Conservation (phyloP, 2,888 invertebrate species). For the Mimas tiliae region DNA sequence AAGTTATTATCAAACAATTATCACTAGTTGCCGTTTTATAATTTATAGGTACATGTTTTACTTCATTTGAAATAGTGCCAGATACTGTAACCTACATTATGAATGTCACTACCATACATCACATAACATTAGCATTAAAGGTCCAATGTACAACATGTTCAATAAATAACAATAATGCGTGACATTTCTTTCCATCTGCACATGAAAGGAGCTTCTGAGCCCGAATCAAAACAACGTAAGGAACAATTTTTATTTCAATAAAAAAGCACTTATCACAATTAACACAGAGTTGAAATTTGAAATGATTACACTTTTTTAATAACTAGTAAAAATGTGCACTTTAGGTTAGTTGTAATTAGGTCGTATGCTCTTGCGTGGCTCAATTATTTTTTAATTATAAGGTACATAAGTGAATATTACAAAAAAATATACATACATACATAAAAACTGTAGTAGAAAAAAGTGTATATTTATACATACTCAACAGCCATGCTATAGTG, state of each 20-base stretch:
- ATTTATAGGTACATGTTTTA: neutral
- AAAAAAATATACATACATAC: neutral
- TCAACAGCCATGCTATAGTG: too few species aligned
- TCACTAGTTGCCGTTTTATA: too few species aligned
- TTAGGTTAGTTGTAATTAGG: neutral
- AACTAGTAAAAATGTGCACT: neutral
- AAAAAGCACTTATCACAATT: constrained; percentile 35
- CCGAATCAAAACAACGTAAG: constrained; percentile 74
- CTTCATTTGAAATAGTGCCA: neutral
- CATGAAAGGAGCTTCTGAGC: constrained; percentile 74
- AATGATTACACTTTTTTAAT: neutral
- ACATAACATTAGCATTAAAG: constrained; percentile 46
- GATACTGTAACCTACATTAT: neutral
- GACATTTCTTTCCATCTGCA: constrained; percentile 51
- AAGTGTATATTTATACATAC: too few species aligned
- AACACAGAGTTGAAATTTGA: neutral
- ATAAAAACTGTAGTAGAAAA: too few species aligned
- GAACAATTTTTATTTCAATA: constrained; percentile 46
- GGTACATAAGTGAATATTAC: neutral
- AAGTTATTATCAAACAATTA: too few species aligned
- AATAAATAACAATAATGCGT: constrained; percentile 44
- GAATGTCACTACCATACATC: constrained; percentile 6
- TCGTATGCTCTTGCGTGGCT: neutral
- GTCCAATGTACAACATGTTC: constrained; percentile 71
- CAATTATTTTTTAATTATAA: neutral